These are phyloP conservation scores for Ammospiza caudacuta DNA, from an alignment of 2,113 vertebrate genomes.

Conservation along the genomic window DNA sequence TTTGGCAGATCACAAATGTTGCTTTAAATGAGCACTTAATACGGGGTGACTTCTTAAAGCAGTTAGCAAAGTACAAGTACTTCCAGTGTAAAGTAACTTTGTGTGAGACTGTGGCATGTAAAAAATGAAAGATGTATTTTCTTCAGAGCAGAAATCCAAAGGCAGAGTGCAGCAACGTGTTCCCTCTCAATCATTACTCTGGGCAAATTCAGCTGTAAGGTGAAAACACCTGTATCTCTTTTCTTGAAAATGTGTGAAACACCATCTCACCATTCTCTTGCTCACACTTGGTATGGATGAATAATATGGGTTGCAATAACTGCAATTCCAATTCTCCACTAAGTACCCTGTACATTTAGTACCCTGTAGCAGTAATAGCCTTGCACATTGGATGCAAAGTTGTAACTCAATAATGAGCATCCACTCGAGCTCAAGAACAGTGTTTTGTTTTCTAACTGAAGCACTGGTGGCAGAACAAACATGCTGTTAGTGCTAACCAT, in stretches of 20 bases:
- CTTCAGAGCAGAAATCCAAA: background rate
- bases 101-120: background rate
- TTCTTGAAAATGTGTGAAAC: background rate
- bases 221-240: background rate
- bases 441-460: background rate
- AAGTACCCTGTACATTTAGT: background rate
- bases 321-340: background rate
- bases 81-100: background rate
- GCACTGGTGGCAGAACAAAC: background rate
- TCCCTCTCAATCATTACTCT: background rate
- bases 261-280: background rate
- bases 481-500: background rate
- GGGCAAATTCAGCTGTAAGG: background rate
- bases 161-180: background rate
- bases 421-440: background rate
- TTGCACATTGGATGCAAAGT: background rate
- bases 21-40: conserved; percentile 28
- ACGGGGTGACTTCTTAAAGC: background rate
- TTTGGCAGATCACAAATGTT: conserved; percentile 16
- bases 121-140: background rate
- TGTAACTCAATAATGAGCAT: background rate
- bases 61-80: background rate
- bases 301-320: background rate
- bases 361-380: background rate
- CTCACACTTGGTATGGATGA: background rate